Base-by-base conservation (phyloP, 2,888 invertebrate genomes). In the Acleris holmiana region DNA sequence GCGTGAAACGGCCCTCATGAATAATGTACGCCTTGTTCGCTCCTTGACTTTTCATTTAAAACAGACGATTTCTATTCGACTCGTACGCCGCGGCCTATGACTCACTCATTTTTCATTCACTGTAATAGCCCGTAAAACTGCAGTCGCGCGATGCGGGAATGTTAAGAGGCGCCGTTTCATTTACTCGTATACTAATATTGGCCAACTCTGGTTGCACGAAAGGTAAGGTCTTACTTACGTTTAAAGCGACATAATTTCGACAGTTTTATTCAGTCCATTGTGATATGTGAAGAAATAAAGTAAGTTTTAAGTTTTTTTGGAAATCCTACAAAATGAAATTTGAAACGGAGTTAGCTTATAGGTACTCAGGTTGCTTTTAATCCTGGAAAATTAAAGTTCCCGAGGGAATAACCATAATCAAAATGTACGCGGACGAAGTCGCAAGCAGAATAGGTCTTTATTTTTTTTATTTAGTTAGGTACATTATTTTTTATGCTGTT, bases 51-150 rank as follows among this genome's bases (percentile, higher is more conserved):
- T 83, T 88, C 89, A 88, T 88, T 89, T 88, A 88, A 90, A 91
- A 85, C 88, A 85, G 87, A 86, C 89, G 88, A 90, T 91, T 91
- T 90, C 91, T 91, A 91, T 92, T 91, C 91, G 81, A 84, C 82
- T 84, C 89, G 86, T 89, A 87, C 88, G 85, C 85, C 85, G 84
- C 85, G 85, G 88, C 85, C 84, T 85, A 86, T 91, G 91, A 91
- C 83, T 91, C 90, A 91, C 86, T 90, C 89, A 85, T 88, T 91
- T 85, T 83, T 83, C 85, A 91, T 91, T 91, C 91, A 83, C 83
- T 79, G 84, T 88, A 89, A 88, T 89, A 86, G 86, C 82, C 84
- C 84, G 88, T 89, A 90, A 89, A 91, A 91, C 88, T 90, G 88
- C 89, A 88, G 83, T 82, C 71, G 76, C 68, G 77, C 84, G 79